A percentile compares a stretch with the other conserved stretches of the same genome.
Conservation (phyloP, 2,888 invertebrate genomes). For the Scaptodrosophila latifasciaeformis region DNA sequence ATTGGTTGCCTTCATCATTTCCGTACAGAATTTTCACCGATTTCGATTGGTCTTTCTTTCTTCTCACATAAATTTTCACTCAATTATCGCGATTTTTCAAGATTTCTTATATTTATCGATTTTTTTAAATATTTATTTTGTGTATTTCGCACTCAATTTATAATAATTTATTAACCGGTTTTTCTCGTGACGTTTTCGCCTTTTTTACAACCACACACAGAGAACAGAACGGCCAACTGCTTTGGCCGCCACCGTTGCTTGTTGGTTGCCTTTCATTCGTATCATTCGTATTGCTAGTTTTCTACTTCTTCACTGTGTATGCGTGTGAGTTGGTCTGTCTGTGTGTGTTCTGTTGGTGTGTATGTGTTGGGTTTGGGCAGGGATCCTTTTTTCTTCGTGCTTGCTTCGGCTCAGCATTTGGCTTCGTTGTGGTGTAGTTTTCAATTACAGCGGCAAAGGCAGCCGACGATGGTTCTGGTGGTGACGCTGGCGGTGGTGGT, state of each 20-base stretch:
- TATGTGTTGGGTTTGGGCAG: constrained; percentile 48
- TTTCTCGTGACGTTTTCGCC: constrained; percentile 62
- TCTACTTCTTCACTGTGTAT: constrained; percentile 15
- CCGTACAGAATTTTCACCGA: no score
- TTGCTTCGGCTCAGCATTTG: constrained; percentile 38
- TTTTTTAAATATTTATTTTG: constrained; percentile 35
- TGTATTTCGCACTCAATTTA: constrained; percentile 52
- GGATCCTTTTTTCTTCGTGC: constrained; percentile 44
- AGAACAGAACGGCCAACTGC: constrained; percentile 50
- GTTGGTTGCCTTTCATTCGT: constrained; percentile 31
- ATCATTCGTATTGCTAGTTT: constrained; percentile 35
- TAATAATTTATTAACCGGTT: constrained; percentile 73
- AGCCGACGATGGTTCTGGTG: constrained; percentile 34
- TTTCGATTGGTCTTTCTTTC: no score
- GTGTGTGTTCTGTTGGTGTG: constrained; percentile 15
- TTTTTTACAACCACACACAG: constrained; percentile 69
- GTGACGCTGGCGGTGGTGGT: background rate
- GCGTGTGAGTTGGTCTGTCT: constrained; percentile 12
- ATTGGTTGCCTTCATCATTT: constrained; percentile 33
- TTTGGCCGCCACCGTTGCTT: constrained; percentile 36
- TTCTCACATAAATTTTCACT: constrained; percentile 44
- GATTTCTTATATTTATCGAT: constrained; percentile 7
- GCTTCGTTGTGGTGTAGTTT: constrained; percentile 50
- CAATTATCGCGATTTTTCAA: constrained; percentile 15
- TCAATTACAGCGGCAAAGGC: constrained; percentile 43